These are phyloP conservation scores for Ricordea florida DNA, from an alignment of 92 coral and sea anemone species.

Conservation along the genomic window DNA sequence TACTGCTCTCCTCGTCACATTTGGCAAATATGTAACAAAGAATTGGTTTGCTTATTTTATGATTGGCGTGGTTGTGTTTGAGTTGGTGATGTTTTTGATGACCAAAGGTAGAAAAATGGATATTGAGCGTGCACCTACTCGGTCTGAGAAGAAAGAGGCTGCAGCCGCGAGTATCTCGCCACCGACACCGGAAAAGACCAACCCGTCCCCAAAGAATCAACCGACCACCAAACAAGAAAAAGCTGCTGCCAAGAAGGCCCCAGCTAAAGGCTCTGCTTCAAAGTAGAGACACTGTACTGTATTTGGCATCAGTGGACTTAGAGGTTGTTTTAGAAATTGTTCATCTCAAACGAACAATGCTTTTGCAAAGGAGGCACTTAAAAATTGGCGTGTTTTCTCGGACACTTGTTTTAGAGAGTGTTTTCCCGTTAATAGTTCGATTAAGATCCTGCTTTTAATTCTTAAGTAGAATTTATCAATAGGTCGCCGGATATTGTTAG, in stretches of 20 bases:
- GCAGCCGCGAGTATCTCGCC: neutral
- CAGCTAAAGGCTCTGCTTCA: slow-evolving; percentile 16
- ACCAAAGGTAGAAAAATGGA: slow-evolving; percentile 27
- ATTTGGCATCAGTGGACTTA: too few species aligned
- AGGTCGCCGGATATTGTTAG: too few species aligned
- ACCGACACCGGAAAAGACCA: neutral
- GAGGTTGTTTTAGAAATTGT: too few species aligned
- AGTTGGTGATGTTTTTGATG: slow-evolving; percentile 57
- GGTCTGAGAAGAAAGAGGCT: slow-evolving; percentile 27
- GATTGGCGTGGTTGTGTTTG: slow-evolving; percentile 50
- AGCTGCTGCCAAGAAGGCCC: slow-evolving; percentile 34
- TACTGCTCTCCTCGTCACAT: slow-evolving; percentile 65
- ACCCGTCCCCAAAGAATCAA: slow-evolving; percentile 8
- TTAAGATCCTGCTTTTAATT: too few species aligned
- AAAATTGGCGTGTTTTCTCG: too few species aligned
- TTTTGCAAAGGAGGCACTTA: too few species aligned
- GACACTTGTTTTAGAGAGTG: too few species aligned
- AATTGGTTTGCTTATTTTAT: slow-evolving; percentile 80
- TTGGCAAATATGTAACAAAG: slow-evolving; percentile 60
- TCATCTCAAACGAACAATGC: too few species aligned
- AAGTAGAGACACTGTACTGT: neutral
- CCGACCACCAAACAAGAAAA: slow-evolving; percentile 19
- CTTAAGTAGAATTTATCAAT: too few species aligned
- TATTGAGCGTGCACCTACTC: slow-evolving; percentile 15
- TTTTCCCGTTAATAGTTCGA: too few species aligned